Evolutionary conservation across 2,113 vertebrate species (phyloP).

Genomic region (Myanophis thanlyinensis): DNA sequence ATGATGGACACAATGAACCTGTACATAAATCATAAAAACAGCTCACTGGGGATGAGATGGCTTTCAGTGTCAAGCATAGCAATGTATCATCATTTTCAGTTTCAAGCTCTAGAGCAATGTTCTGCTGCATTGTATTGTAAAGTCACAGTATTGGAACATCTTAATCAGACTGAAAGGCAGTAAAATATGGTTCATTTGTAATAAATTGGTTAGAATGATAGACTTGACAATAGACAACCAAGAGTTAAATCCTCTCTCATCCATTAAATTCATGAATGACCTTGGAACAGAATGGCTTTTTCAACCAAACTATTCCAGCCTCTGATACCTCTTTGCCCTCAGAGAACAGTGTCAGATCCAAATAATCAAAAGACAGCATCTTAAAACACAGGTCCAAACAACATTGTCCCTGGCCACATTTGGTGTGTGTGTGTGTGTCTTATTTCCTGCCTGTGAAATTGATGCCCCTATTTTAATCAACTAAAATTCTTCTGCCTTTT

Average conservation of each 20-base stretch:
- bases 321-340: not conserved
- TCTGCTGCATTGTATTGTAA: not conserved
- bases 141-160: not conserved
- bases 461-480: not conserved
- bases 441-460: not conserved
- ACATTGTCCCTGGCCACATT: not conserved
- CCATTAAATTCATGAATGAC: not conserved
- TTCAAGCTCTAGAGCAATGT: not conserved
- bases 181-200: not conserved
- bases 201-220: not conserved
- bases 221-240: not conserved
- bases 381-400: not conserved
- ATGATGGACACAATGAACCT: not conserved
- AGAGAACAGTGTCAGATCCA: not conserved
- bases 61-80: not conserved
- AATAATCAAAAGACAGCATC: not conserved
- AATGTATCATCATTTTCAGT: not conserved
- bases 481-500: not conserved
- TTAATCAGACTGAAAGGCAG: not conserved
- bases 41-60: not conserved
- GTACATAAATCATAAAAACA: not conserved
- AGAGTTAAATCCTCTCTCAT: not conserved
- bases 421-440: not conserved
- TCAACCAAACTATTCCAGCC: not conserved
- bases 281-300: not conserved